Evolutionary conservation across 2,113 vertebrate genomes (phyloP).

Genomic region (Lycocorax pyrrhopterus): DNA sequence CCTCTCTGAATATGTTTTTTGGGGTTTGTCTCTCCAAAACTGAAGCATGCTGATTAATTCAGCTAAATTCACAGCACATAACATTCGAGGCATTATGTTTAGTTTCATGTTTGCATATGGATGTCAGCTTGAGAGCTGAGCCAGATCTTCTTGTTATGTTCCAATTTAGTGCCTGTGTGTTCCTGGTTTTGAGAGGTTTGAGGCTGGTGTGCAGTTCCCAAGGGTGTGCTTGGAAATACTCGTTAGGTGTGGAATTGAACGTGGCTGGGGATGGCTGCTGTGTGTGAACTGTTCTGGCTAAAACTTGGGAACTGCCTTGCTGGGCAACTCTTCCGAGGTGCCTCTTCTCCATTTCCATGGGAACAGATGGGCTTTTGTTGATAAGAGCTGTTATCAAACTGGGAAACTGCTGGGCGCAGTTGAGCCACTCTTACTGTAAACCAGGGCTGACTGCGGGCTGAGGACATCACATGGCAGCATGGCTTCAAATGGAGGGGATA

Average conservation of each 20-base stretch:
- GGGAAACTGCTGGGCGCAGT: background rate
- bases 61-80: background rate
- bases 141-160: background rate
- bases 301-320: background rate
- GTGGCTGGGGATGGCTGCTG: background rate
- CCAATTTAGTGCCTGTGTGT: background rate
- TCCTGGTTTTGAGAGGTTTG: background rate
- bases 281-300: background rate
- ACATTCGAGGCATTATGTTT: background rate
- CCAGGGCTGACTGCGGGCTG: background rate
- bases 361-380: conserved; percentile 3
- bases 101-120: background rate
- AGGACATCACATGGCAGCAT: background rate
- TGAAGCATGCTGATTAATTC: background rate
- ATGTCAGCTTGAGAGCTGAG: background rate
- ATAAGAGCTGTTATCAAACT: background rate
- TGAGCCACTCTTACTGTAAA: background rate
- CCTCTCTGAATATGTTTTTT: background rate
- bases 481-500: conserved; percentile 16
- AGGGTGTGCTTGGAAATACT: background rate
- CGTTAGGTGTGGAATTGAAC: rapidly evolving
- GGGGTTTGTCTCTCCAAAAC: background rate
- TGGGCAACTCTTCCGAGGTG: background rate
- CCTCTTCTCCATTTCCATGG: background rate
- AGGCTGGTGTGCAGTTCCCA: background rate